A percentile compares a stretch with the other conserved stretches of the same genome.
These are phyloP conservation scores for Acleris literana DNA, from an alignment of 2,888 invertebrate species.

Conservation along the genomic window DNA sequence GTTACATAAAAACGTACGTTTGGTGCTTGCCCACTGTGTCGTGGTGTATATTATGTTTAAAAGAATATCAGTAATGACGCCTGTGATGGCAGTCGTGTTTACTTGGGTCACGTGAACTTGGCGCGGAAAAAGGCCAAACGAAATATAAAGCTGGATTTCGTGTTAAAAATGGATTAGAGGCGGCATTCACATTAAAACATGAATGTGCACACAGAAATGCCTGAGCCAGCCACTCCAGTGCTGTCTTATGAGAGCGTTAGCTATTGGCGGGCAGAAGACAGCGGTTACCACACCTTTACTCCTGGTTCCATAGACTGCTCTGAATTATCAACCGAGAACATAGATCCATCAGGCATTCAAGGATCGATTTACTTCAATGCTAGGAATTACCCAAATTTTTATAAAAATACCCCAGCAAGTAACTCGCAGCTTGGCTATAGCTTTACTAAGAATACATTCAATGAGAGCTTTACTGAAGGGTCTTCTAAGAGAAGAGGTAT, in stretches of 20 bases:
- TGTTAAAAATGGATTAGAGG: conserved; percentile 6
- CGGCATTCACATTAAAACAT: conserved; percentile 43
- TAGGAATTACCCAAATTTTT: conserved; percentile 54
- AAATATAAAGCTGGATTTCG: conserved; percentile 3
- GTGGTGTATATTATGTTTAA: conserved; percentile 16
- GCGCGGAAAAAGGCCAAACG: conserved; percentile 20
- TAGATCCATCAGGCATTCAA: conserved; percentile 52
- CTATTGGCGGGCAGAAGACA: conserved; percentile 70
- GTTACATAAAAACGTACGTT: background rate
- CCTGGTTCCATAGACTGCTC: conserved; percentile 68
- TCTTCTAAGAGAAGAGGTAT: conserved; percentile 60
- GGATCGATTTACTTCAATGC: conserved; percentile 53
- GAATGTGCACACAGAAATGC: conserved; percentile 63
- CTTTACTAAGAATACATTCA: conserved; percentile 34
- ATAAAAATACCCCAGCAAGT: conserved; percentile 51
- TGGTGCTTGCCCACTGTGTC: background rate
- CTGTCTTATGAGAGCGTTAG: conserved; percentile 56
- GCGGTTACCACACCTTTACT: conserved; percentile 75
- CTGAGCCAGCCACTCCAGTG: conserved; percentile 59
- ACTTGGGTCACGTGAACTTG: conserved; percentile 33
- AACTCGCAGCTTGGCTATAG: conserved; percentile 45
- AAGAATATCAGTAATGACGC: conserved; percentile 19
- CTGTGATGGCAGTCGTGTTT: conserved; percentile 25
- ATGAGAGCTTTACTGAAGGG: conserved; percentile 50
- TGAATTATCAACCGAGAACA: conserved; percentile 59